These are phyloP conservation scores for Astyanax mexicanus DNA, from an alignment of 2,797 vertebrate species.

Conservation along the genomic window DNA sequence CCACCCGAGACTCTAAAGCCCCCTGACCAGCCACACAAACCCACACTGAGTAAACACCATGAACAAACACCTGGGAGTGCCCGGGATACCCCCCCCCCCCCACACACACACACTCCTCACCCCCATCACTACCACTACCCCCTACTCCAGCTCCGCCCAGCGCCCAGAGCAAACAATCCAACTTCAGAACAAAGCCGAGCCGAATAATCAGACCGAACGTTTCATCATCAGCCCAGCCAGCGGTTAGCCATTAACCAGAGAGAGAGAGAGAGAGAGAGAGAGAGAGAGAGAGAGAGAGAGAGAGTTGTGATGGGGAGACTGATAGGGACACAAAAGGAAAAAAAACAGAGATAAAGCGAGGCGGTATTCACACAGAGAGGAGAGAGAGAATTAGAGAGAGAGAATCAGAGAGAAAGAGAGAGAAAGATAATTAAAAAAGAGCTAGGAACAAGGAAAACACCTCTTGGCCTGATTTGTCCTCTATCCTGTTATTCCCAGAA, in stretches of 20 bases:
- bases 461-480: too few species aligned
- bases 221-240: constrained; percentile 69
- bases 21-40: constrained; percentile 4
- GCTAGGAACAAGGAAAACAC: constrained; percentile 45
- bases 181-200: constrained; percentile 75
- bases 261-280: constrained; percentile 48
- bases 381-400: too few species aligned
- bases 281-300: constrained; percentile 22
- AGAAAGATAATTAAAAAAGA: not conserved
- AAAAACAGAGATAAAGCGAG: constrained; percentile 64
- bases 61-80: constrained; percentile 38
- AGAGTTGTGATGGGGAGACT: too few species aligned
- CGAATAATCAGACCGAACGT: constrained; percentile 82
- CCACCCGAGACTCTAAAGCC: constrained; percentile 37
- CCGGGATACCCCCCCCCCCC: not conserved
- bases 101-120: too few species aligned
- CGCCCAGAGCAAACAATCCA: constrained; percentile 80
- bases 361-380: too few species aligned
- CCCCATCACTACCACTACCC: not conserved
- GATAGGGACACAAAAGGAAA: too few species aligned
- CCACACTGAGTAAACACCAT: constrained; percentile 35
- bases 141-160: constrained; percentile 53
- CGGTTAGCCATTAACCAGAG: constrained; percentile 80
- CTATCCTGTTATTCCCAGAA: too few species aligned
- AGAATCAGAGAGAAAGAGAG: constrained; percentile 3